Evolutionary conservation across 2,113 vertebrate genomes (phyloP), one percentile per base, ranked within the genome.

Genomic region (Fulmarus glacialis): DNA sequence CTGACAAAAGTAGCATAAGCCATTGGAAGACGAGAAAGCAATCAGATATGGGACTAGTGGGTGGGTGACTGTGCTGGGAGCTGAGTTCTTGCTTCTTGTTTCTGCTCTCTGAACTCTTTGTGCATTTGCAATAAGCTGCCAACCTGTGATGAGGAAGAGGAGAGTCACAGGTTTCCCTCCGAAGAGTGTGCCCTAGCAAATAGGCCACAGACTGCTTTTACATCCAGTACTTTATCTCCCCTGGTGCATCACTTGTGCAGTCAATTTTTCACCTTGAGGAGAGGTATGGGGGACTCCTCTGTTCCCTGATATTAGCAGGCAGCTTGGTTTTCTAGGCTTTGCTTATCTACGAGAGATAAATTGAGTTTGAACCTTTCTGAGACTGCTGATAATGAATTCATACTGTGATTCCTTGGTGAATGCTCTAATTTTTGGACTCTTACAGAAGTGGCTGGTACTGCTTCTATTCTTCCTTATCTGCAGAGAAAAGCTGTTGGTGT

Each of bases 381-480:
- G 38, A 6, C 42, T 79, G 15, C 16, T 81, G 59, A 71, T 80
- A 36, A 0, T 38, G 23, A 78, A 70, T 89, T 81, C 18, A 15
- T 63, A 67, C 27, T 36, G 38, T 20, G 15, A 53, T 55, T 90
- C 40, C 52, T 72, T 72, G 32, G 20, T 73, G 62, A 88, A 68
- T 47, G 17, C 36, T 77, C 18, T 53, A 32, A 43, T 80, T 68
- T 62, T 75, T 77, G 22, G 45, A 9, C 55, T 86, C 15, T 59
- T 62, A 40, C 9, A 43, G 82, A 87, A 91, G 38, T 67, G 45
- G 59, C 50, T 74, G 26, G n/a, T 67, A 55, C n/a, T 1, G 3
- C 42, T 84, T 89, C 23, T 90, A 92, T 82, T 63, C 66, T 90
- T 90, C 68, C 64, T 82, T 90, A 90, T 52, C 66, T 92, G 7